Evolutionary conservation across 2,888 invertebrate species (phyloP), one percentile per base, ranked within the genome.

Genomic region (Cheilosia urbana): DNA sequence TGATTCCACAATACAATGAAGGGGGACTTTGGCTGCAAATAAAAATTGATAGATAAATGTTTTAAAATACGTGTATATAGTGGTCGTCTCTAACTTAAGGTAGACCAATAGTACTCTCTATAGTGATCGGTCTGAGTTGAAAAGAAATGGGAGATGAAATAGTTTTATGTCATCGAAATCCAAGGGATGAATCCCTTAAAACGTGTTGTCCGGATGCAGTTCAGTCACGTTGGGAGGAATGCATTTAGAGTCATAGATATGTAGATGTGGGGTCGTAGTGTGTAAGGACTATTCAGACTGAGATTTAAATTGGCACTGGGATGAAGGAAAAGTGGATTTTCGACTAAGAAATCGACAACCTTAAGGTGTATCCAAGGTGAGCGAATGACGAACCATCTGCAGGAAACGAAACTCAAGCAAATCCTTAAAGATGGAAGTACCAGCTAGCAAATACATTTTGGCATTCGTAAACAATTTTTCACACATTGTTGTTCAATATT

Each of bases 1-100:
- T 0, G 96, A 96, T 93, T 99, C 98, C 72, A 99, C 98, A 84
- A 99, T 95, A 92, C 99, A 99, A 92, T 98, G 98, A 60, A 99
- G 96, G 62, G 98, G 98, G 88, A 98, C 94, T 93, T 96, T 96
- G 60, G 95, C 96, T 93, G 91, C 73, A 91, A 91, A 87, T 87
- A 53, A 21, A 71, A 73, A 42, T 53, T 2, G 3, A 15, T 51
- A 13, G 21, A 19, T 4, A 5, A 5, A 30, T 42, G 13, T 51
- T 60, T 4, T n/a, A 37, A 47, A 47, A n/a, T n/a, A n/a, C n/a
- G n/a, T 6, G 45, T 30, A 30, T 2, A 30, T 30, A 27, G 27
- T 27, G 24, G 3, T 24, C n/a, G 21, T 30, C 24, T 37, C 13
- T 27, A 24, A 19, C 17, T 11, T 6, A 4, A 9, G 5, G 40